Conservation (phyloP, 2,888 invertebrate genomes). For the Hecatera dysodea region DNA sequence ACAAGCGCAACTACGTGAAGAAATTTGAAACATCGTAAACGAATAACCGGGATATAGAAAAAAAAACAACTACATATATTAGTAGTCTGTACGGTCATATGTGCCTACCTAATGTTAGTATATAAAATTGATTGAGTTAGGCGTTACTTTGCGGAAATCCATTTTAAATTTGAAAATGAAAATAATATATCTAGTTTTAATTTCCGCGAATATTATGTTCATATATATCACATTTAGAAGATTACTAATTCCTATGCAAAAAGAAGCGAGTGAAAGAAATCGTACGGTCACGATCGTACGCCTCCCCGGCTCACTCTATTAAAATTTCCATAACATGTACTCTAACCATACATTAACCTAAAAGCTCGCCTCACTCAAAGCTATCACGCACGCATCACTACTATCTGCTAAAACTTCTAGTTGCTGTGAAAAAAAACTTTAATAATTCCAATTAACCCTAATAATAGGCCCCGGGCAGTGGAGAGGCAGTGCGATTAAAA, state of each 20-base stretch:
- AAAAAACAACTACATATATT: background rate
- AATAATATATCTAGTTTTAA: too few species aligned
- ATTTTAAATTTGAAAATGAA: too few species aligned
- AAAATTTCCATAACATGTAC: conserved; percentile 84
- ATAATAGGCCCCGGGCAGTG: conserved; percentile 87
- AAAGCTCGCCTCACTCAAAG: conserved; percentile 81
- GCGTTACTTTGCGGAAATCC: too few species aligned
- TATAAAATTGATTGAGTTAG: too few species aligned
- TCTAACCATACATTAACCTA: conserved; percentile 85
- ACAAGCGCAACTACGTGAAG: conserved; percentile 62
- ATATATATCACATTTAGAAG: conserved; percentile 40
- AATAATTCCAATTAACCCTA: conserved; percentile 91
- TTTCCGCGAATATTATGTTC: too few species aligned
- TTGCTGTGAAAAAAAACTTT: conserved; percentile 86
- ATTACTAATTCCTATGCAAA: conserved; percentile 57
- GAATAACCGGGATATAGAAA: conserved; percentile 39
- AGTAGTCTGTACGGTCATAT: background rate
- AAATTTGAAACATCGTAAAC: conserved; percentile 56
- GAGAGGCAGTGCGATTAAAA: conserved; percentile 88
- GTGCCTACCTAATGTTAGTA: background rate
- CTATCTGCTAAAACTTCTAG: conserved; percentile 86
- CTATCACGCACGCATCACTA: conserved; percentile 83
- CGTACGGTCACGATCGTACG: conserved; percentile 52
- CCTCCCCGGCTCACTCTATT: conserved; percentile 72
- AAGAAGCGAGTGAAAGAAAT: conserved; percentile 52